Base-by-base conservation (phyloP, 2,888 invertebrate species). In the Drosophila nigricruria region DNA sequence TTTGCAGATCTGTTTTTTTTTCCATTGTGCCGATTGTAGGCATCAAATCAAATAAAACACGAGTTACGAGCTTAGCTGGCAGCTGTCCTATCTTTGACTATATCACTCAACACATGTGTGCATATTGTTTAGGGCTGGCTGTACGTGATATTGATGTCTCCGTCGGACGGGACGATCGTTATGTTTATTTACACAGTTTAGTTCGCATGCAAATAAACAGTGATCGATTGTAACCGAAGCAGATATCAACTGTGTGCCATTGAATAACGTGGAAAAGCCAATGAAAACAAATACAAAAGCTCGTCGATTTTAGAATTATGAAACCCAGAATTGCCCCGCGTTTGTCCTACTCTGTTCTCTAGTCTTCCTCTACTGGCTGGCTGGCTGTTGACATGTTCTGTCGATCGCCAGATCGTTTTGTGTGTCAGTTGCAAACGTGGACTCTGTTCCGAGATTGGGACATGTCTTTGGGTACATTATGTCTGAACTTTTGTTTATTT, bases 271-370 rank as follows among this genome's bases (percentile, higher is more conserved):
- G 53, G 59, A 74, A 78, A 70, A 75, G 66, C 32, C 56, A 69
- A 66, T 66, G 77, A 77, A 86, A 82, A 74, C 58, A 83, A 85
- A 77, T 76, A 71, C 27, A 49, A 52, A 73, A 71, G 54, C 57
- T 77, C 57, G 77, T 62, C 60, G 82, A 70, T 80, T 83, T 70
- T 47, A 53, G 75, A 83, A 81, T 83, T 83, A 86, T 82, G 76
- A 86, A 82, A 67, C 68, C 56, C 23, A 16, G 14, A 14, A 25
- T 16, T 8, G 3, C 16, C 32, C 14, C n/a, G 4, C 47, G 25
- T 10, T 8, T 12, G 42, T 3, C 16, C n/a, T 30, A 8, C 18
- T 16, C 16, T 25, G 5, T 14, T 9, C 23, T 57, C n/a, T 34
- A 47, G 5, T 27, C 18, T 62, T 18, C 40, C 54, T 27, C n/a